These are phyloP conservation scores for Dicyrtomina minuta DNA, from an alignment of 2,888 invertebrate genomes.

Conservation along the genomic window DNA sequence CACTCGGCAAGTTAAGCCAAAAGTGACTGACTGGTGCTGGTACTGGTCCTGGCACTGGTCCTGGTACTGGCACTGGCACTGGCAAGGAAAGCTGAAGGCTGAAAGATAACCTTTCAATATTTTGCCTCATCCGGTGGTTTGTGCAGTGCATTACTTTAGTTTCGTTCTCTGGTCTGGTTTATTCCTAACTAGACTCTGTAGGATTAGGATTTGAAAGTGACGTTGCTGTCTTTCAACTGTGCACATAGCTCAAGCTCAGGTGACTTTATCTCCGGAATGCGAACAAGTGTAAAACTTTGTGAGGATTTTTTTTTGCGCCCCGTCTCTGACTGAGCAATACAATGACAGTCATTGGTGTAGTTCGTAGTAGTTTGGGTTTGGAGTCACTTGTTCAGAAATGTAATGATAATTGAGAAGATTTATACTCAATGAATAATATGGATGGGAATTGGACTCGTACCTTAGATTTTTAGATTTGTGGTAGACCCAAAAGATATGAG, in stretches of 20 bases:
- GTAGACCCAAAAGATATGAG: neutral
- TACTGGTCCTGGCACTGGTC: too few relatives aligned
- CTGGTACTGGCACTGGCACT: too few relatives aligned
- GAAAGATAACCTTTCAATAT: too few relatives aligned
- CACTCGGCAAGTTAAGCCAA: too few relatives aligned
- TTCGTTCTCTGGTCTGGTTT: too few relatives aligned
- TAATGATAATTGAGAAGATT: slow-evolving; percentile 37
- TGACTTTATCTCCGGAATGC: neutral
- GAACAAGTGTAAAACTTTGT: neutral
- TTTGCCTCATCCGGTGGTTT: too few relatives aligned
- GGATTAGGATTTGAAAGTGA: neutral
- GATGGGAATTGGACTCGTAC: neutral
- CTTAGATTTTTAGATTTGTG: too few relatives aligned
- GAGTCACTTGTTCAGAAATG: slow-evolving; percentile 10
- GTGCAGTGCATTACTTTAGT: too few relatives aligned
- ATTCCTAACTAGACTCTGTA: too few relatives aligned
- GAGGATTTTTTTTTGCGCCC: neutral
- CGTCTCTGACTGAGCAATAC: neutral
- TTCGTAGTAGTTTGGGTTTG: neutral
- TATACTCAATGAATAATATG: slow-evolving; percentile 31
- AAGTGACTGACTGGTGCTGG: too few relatives aligned
- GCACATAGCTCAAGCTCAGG: neutral
- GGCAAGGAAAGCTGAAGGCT: too few relatives aligned
- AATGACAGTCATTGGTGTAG: slow-evolving; percentile 28
- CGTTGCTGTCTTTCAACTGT: neutral